phyloP scores from a whole-genome alignment of 2,797 vertebrate species.

The Acanthiza pusilla region DNA sequence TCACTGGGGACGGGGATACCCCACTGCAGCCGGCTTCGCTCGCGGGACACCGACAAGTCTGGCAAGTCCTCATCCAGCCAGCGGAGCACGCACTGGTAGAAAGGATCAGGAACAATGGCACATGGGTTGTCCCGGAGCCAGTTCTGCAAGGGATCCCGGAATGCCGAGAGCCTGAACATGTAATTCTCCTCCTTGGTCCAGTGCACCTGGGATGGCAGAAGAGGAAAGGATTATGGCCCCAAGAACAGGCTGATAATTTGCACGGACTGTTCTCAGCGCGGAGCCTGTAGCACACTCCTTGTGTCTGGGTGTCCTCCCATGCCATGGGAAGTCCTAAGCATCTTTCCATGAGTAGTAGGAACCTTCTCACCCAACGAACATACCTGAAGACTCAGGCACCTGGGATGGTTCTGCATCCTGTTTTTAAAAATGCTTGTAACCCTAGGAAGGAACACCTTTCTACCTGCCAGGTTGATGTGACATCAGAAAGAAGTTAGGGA shows the following conservation, averaged over 20 bases:
- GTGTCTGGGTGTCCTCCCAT: not conserved
- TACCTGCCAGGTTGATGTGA: not conserved
- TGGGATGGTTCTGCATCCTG: not conserved
- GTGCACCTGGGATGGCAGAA: constrained; percentile 78
- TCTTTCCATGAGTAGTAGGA: not conserved
- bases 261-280: fast-evolving
- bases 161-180: constrained; percentile 88
- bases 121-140: constrained; percentile 82
- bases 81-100: constrained; percentile 74
- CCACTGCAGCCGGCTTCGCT: constrained; percentile 87
- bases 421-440: not conserved
- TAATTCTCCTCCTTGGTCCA: constrained; percentile 97
- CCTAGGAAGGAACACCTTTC: not conserved
- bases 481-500: not conserved
- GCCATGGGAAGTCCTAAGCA: fast-evolving
- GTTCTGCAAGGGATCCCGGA: constrained; percentile 75
- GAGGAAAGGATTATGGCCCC: not conserved
- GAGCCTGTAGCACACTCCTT: fast-evolving
- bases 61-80: constrained; percentile 90
- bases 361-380: not conserved
- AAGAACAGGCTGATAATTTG: not conserved
- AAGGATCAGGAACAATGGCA: constrained; percentile 80
- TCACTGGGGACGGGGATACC: constrained; percentile 90
- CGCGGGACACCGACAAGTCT: constrained; percentile 90
- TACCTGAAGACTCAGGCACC: not conserved